phyloP scores from a whole-genome alignment of 2,113 vertebrate genomes.

The Petromus typicus region DNA sequence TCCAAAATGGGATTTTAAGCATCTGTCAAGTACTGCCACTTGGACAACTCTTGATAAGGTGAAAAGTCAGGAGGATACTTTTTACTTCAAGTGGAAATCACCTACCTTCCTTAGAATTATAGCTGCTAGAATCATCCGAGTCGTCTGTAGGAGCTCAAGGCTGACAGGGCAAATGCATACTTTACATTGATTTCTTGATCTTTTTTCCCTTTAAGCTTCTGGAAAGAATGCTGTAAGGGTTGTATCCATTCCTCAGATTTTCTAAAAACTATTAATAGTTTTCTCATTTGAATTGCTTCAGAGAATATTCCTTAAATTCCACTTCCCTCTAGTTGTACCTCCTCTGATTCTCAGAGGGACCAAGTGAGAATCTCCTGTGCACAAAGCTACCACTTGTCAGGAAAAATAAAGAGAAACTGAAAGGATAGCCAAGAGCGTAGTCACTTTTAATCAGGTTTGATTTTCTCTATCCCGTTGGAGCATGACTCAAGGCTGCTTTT shows the following conservation, averaged over 20 bases:
- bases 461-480: not conserved
- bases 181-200: slow-evolving; percentile 45
- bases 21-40: slow-evolving; percentile 1
- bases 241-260: not conserved
- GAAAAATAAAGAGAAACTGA: slow-evolving; percentile 35
- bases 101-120: not conserved
- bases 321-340: slow-evolving; percentile 15
- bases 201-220: slow-evolving; percentile 52
- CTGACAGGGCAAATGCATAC: not conserved
- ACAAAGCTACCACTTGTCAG: slow-evolving; percentile 45
- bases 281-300: not conserved
- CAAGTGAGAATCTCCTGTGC: not conserved
- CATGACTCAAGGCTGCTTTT: slow-evolving; percentile 48
- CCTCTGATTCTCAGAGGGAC: not conserved
- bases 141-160: not conserved
- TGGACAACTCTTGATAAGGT: not conserved
- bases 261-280: slow-evolving; percentile 49
- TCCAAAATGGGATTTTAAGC: not conserved
- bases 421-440: not conserved
- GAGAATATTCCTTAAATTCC: slow-evolving; percentile 39
- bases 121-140: not conserved
- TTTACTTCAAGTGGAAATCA: slow-evolving; percentile 36
- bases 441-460: slow-evolving; percentile 41
- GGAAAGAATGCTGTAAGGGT: not conserved
- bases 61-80: not conserved